Evolutionary conservation across 37 sponge, comb jelly and placozoan genomes (phyloP).

Genomic region (Agelas oroides): DNA sequence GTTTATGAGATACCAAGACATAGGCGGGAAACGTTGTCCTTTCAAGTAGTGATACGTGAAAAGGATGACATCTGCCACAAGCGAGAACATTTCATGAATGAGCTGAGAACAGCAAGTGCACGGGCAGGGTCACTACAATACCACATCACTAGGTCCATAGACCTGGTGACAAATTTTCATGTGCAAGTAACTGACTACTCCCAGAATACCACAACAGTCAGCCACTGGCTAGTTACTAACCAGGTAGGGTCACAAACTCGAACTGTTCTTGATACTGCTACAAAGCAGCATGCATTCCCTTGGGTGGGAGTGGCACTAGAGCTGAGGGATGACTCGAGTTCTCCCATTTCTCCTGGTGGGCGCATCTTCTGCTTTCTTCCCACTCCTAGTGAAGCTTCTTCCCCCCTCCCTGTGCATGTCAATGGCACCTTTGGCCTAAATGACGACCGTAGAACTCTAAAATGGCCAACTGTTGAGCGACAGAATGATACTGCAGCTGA

Average conservation of each 20-base stretch:
- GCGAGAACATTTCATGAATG: background rate
- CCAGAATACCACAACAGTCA: background rate
- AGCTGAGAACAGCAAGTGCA: background rate
- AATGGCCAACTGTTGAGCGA: slow-evolving; percentile 44
- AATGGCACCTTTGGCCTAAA: slow-evolving; percentile 59
- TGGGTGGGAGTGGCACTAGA: slow-evolving; percentile 55
- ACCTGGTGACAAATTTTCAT: background rate
- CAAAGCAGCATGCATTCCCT: slow-evolving; percentile 33
- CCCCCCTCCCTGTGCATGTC: slow-evolving; percentile 51
- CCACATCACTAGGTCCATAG: background rate
- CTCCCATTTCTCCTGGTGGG: background rate
- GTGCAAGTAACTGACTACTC: background rate
- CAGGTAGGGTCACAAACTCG: slow-evolving; percentile 17
- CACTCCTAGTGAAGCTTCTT: slow-evolving; percentile 12
- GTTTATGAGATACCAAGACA: background rate
- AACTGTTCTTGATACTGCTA: slow-evolving; percentile 5
- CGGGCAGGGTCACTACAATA: background rate
- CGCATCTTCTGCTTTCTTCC: slow-evolving; percentile 70
- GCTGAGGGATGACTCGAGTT: background rate
- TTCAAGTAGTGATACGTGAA: background rate
- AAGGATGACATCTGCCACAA: background rate
- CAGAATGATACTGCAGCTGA: slow-evolving; percentile 33
- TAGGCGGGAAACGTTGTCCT: background rate
- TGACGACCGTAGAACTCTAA: slow-evolving; percentile 37
- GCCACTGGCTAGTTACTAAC: slow-evolving; percentile 35